A percentile compares a stretch with the other conserved stretches of the same genome.
Conservation (phyloP, 35 echinoderm and acorn worm genomes). For the Diadema setosum region DNA sequence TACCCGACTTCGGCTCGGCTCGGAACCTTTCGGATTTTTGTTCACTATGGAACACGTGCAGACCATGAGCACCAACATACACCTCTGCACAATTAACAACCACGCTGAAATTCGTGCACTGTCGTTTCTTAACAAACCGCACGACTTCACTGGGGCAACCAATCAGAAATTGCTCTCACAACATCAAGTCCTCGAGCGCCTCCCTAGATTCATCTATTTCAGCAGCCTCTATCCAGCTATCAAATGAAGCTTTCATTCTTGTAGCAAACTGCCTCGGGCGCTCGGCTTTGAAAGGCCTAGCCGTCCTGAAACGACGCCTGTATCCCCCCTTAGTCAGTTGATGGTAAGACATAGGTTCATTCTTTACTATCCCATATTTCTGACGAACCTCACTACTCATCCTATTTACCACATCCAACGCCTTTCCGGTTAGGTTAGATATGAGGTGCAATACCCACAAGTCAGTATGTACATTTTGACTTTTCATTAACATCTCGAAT, state of each 20-base stretch:
- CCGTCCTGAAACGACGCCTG: neutral
- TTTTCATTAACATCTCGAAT: too few species aligned
- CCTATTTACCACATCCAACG: neutral
- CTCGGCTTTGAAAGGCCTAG: neutral
- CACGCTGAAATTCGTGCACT: neutral
- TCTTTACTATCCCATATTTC: neutral
- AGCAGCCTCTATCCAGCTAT: neutral
- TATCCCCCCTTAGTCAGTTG: constrained; percentile 13
- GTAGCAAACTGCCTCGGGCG: neutral
- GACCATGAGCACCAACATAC: neutral
- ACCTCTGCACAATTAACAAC: neutral
- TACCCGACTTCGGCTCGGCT: neutral
- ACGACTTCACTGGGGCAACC: neutral
- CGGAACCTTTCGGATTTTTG: neutral
- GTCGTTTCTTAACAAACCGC: neutral
- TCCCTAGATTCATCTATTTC: neutral
- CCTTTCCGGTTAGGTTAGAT: neutral
- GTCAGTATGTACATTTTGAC: neutral
- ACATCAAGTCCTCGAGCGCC: neutral
- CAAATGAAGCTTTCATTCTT: neutral
- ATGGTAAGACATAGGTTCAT: neutral
- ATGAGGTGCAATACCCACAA: neutral
- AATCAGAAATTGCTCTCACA: constrained; percentile 4
- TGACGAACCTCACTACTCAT: neutral
- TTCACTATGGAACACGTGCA: neutral